These are phyloP conservation scores for Gymnocheta viridis DNA, from an alignment of 2,888 invertebrate genomes.

Conservation along the genomic window DNA sequence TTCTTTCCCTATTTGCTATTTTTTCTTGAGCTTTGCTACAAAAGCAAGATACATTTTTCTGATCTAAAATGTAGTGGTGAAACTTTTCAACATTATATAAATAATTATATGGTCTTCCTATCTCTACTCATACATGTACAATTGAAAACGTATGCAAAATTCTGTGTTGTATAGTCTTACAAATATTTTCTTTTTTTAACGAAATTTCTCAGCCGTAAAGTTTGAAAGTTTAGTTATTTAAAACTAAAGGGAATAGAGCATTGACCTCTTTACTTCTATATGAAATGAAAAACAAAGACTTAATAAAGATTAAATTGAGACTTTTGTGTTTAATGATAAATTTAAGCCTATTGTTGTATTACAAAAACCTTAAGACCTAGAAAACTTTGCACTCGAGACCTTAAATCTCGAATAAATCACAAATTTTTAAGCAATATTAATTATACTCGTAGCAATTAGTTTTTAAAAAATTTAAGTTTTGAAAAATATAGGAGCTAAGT, in stretches of 20 bases:
- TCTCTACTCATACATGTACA: neutral
- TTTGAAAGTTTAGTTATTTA: slow-evolving; percentile 11
- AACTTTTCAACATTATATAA: no score
- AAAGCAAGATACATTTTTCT: no score
- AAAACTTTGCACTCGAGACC: neutral
- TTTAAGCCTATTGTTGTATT: neutral
- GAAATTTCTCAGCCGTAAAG: slow-evolving; percentile 34
- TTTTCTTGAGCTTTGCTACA: no score
- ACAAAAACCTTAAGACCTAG: neutral
- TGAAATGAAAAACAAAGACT: neutral
- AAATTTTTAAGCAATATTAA: neutral
- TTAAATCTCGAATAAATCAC: neutral
- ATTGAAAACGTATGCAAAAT: neutral
- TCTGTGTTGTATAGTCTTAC: neutral
- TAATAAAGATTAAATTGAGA: neutral
- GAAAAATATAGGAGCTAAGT: no score
- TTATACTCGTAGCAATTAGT: no score
- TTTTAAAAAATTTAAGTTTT: no score
- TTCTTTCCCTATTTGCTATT: no score
- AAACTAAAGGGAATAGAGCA: neutral
- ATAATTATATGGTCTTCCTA: slow-evolving; percentile 4
- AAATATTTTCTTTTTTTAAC: neutral
- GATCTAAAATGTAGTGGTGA: neutral
- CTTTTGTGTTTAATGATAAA: neutral
- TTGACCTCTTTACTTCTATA: neutral